Evolutionary conservation across 2,113 vertebrate genomes (phyloP).

Genomic region (Phaethornis superciliosus): DNA sequence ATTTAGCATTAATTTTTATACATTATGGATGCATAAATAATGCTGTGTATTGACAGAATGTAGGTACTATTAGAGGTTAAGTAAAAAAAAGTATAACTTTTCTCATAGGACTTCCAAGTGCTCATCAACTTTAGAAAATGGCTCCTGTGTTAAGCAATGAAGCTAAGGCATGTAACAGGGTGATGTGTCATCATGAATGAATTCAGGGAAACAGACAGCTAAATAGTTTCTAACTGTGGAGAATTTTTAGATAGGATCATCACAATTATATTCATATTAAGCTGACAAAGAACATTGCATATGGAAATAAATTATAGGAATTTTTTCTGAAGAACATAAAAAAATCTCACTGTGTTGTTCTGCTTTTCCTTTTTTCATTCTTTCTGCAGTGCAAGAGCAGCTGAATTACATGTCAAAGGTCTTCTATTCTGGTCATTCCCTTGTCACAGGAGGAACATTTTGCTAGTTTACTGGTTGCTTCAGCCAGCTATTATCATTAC

Average conservation of each 20-base stretch:
- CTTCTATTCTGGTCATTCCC: background rate
- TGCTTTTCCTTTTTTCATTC: background rate
- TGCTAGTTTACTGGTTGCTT: background rate
- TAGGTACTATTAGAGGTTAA: slow-evolving; percentile 10
- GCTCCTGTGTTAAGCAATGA: background rate
- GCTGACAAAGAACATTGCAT: background rate
- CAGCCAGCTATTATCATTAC: background rate
- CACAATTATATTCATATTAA: background rate
- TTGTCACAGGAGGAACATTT: background rate
- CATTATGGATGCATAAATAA: background rate
- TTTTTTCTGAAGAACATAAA: background rate
- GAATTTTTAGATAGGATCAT: background rate
- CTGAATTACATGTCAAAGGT: background rate
- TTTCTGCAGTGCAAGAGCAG: background rate
- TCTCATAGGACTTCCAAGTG: background rate
- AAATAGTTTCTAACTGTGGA: background rate
- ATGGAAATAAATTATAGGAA: background rate
- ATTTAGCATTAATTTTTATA: background rate
- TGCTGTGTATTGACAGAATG: background rate
- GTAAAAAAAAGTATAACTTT: background rate
- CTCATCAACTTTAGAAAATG: background rate
- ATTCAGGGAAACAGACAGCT: background rate
- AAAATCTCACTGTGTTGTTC: background rate
- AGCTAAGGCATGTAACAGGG: background rate
- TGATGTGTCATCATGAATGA: background rate